Conservation (phyloP, 2,113 vertebrate genomes). For the Boulengeromyrus knoepffleri region DNA sequence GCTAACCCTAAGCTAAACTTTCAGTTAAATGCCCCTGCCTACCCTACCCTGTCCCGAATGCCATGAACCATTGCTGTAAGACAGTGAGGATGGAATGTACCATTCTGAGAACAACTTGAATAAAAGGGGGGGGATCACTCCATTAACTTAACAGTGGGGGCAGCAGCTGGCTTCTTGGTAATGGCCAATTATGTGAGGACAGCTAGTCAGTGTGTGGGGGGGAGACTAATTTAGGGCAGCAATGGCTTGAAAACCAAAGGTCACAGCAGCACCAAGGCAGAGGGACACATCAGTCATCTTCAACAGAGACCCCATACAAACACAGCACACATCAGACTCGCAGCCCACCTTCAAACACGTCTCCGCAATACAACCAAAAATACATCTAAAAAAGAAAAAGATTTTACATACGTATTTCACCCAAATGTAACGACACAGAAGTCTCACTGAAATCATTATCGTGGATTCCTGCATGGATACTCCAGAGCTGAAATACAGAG, state of each 20-base stretch:
- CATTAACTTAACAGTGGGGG: background rate
- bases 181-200: background rate
- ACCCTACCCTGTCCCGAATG: background rate
- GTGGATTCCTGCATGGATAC: background rate
- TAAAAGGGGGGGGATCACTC: background rate
- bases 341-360: background rate
- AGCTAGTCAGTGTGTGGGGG: background rate
- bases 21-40: background rate
- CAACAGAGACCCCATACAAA: background rate
- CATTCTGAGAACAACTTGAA: background rate
- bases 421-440: background rate
- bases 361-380: background rate
- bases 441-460: background rate
- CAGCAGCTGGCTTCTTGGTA: background rate
- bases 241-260: background rate
- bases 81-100: background rate
- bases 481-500: background rate
- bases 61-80: background rate
- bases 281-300: background rate
- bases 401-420: background rate
- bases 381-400: background rate
- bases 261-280: background rate
- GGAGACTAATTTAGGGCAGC: background rate
- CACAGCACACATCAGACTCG: background rate
- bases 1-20: background rate